phyloP scores from a whole-genome alignment of 2,797 vertebrate species.

The Morus bassanus region DNA sequence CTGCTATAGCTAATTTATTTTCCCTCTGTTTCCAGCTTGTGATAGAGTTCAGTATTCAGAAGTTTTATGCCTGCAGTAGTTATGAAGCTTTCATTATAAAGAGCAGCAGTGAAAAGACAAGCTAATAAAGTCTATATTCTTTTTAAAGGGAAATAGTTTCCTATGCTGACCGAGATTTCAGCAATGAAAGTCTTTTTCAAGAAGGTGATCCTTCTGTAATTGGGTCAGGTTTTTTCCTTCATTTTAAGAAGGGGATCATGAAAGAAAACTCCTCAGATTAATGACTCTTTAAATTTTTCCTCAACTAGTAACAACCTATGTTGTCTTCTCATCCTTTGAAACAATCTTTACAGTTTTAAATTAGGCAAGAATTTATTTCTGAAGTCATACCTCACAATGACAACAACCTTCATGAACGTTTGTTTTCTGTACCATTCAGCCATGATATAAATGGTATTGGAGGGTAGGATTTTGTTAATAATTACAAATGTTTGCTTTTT shows the following conservation, averaged over 20 bases:
- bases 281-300: background rate
- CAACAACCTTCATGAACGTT: background rate
- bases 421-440: background rate
- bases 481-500: background rate
- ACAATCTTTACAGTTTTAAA: background rate
- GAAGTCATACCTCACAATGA: background rate
- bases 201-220: background rate
- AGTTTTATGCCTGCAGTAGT: background rate
- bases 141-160: background rate
- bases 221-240: background rate
- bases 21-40: background rate
- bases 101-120: background rate
- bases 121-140: background rate
- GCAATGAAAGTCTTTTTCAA: background rate
- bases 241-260: background rate
- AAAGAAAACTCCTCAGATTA: background rate
- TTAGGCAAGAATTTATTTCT: background rate
- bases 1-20: background rate
- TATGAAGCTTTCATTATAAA: background rate
- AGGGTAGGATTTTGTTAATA: background rate
- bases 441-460: background rate
- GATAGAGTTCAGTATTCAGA: background rate
- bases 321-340: background rate
- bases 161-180: background rate
- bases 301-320: background rate